Conservation (phyloP, 2,113 vertebrate species). For the Macaca fascicularis region DNA sequence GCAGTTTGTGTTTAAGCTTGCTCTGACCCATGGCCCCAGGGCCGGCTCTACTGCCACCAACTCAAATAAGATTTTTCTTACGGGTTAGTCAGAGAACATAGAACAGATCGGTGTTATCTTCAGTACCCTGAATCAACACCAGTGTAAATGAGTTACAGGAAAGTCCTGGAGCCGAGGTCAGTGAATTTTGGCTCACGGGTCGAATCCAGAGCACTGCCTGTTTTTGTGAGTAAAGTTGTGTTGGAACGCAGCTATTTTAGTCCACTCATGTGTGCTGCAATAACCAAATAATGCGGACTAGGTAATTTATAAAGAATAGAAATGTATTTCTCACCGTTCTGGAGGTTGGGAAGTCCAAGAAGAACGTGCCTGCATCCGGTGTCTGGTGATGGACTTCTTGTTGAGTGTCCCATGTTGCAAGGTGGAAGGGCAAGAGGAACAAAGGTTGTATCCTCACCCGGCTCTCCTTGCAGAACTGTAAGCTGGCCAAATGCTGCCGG, state of each 20-base stretch:
- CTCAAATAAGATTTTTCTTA: background rate
- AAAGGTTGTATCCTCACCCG: no score
- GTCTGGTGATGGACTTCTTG: background rate
- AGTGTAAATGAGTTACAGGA: no score
- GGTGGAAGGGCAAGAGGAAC: background rate
- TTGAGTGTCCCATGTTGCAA: background rate
- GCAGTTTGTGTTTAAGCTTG: background rate
- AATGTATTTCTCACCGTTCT: background rate
- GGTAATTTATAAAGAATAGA: background rate
- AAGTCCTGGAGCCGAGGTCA: no score
- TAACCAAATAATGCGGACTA: no score
- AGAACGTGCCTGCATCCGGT: no score
- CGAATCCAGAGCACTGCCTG: background rate
- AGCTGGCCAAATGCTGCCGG: background rate
- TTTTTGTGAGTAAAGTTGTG: background rate
- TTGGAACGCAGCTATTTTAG: background rate
- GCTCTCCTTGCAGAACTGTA: background rate
- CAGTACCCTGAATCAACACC: background rate
- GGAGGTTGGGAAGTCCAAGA: background rate
- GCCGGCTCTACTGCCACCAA: background rate
- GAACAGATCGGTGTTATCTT: background rate
- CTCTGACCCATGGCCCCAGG: background rate
- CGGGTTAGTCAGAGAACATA: background rate
- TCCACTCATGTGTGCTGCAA: background rate
- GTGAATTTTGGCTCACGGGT: rapidly evolving